phyloP scores from a whole-genome alignment of 2,888 invertebrate genomes.

The Melanotus villosus region DNA sequence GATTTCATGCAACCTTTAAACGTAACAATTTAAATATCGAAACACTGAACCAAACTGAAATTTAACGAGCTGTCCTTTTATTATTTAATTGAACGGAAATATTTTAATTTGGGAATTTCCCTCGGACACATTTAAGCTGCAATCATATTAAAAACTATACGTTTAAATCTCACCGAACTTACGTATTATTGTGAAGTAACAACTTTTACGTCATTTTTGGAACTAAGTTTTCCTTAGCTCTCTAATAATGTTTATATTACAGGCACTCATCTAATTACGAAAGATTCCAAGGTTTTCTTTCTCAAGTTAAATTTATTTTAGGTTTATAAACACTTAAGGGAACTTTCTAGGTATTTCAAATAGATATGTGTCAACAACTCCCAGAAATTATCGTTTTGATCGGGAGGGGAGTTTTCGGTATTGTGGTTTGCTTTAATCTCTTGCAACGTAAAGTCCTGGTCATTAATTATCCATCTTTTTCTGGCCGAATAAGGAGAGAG shows the following conservation, averaged over 20 bases:
- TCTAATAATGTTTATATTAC: neutral
- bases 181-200: no score
- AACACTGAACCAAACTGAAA: no score
- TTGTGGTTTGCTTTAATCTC: neutral
- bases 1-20: no score
- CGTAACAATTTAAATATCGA: no score
- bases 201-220: slow-evolving; percentile 5
- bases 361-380: neutral
- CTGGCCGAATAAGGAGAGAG: slow-evolving; percentile 22
- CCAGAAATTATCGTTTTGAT: neutral
- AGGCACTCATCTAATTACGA: slow-evolving; percentile 15
- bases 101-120: no score
- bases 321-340: neutral
- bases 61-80: no score
- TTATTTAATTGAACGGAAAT: no score
- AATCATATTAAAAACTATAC: no score
- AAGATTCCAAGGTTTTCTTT: no score
- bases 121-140: no score
- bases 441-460: neutral
- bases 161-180: no score
- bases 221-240: neutral
- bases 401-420: slow-evolving; percentile 20
- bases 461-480: slow-evolving; percentile 28
- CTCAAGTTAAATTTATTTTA: no score
- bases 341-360: slow-evolving; percentile 22